A percentile compares a stretch with the other conserved stretches of the same genome.
Evolutionary conservation across 2,797 vertebrate species (phyloP).

Genomic region (Sebastiscus albofasciatus): DNA sequence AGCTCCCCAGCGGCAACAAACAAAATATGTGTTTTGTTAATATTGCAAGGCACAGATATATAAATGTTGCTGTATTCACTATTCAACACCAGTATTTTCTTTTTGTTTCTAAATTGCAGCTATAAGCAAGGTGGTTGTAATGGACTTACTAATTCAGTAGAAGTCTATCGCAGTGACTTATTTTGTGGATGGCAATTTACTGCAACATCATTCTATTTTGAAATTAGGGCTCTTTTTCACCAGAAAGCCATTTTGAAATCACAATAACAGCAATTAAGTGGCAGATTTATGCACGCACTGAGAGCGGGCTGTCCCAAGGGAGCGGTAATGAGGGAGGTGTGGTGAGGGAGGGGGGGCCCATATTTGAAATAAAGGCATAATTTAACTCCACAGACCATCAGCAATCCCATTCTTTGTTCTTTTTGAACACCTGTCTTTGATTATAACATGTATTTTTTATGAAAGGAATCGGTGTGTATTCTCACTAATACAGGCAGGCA

Average conservation of each 20-base stretch:
- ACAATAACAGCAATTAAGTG: neutral
- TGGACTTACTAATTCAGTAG: neutral
- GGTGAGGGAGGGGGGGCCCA: neutral
- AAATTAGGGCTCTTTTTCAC: neutral
- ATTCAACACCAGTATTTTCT: neutral
- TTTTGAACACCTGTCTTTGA: neutral
- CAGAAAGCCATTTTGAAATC: neutral
- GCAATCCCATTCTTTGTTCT: neutral
- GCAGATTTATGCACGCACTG: neutral
- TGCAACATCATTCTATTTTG: neutral
- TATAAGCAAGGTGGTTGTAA: neutral
- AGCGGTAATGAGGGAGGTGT: neutral
- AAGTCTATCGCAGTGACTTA: neutral
- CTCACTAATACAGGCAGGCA: neutral
- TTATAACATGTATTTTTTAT: neutral
- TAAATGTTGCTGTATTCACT: neutral
- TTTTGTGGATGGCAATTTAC: neutral
- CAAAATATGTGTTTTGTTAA: conserved; percentile 28
- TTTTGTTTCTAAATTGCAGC: neutral
- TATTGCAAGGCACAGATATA: neutral
- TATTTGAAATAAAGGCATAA: neutral
- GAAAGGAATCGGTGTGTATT: neutral
- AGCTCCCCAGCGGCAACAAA: neutral
- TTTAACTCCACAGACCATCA: neutral
- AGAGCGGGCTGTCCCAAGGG: neutral